A percentile compares a stretch with the other conserved stretches of the same genome.
Evolutionary conservation across 2,888 invertebrate genomes (phyloP).

Genomic region (Erebia ligea): DNA sequence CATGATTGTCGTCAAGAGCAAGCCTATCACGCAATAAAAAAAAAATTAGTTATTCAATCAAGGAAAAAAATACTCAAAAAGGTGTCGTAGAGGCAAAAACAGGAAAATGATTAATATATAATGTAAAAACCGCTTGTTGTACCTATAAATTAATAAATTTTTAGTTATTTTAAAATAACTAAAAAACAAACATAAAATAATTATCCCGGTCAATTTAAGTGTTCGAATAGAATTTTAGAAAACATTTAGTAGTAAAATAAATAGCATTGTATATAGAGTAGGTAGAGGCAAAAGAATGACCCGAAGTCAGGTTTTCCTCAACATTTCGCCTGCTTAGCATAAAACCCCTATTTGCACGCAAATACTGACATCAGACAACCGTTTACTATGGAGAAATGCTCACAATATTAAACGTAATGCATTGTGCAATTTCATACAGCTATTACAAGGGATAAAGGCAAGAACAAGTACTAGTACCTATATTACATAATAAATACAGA

Average conservation of each 20-base stretch:
- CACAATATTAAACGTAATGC: not conserved
- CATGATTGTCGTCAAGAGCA: too few relatives aligned
- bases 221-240: too few relatives aligned
- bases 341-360: constrained; percentile 14
- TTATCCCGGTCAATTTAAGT: too few relatives aligned
- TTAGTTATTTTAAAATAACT: not conserved
- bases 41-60: not conserved
- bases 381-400: constrained; percentile 9
- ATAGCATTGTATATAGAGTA: not conserved
- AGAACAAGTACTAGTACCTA: not conserved
- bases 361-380: not conserved
- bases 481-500: too few relatives aligned
- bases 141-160: not conserved
- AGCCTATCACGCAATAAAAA: too few relatives aligned
- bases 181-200: too few relatives aligned
- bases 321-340: constrained; percentile 10
- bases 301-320: not conserved
- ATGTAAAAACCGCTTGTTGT: not conserved
- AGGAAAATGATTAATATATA: not conserved
- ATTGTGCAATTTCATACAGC: constrained; percentile 13
- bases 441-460: not conserved
- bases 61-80: constrained; percentile 8
- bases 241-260: too few relatives aligned
- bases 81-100: not conserved
- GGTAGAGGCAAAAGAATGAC: not conserved